These are phyloP conservation scores for Blastobasis adustella DNA, from an alignment of 2,888 invertebrate species.

Conservation along the genomic window DNA sequence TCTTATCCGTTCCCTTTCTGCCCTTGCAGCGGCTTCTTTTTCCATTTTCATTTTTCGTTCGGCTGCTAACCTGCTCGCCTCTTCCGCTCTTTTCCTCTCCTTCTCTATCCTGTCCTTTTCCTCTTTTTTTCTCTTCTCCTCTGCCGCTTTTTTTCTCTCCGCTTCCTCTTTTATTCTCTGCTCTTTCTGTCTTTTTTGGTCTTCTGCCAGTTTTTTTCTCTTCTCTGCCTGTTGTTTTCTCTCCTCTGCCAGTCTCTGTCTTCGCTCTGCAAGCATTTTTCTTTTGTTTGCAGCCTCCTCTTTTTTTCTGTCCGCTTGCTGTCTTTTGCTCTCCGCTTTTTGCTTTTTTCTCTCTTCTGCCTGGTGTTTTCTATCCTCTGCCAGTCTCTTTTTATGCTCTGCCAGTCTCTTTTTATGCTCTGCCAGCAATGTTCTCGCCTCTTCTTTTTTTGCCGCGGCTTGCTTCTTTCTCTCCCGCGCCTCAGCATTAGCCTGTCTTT, in stretches of 20 bases:
- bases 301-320: too few relatives aligned
- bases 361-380: background rate
- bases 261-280: background rate
- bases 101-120: background rate
- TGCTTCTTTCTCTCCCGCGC: background rate
- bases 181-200: too few relatives aligned
- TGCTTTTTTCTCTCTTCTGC: too few relatives aligned
- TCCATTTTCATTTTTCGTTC: background rate
- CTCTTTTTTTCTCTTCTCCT: background rate
- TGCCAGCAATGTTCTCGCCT: background rate
- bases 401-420: background rate
- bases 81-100: background rate
- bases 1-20: too few relatives aligned
- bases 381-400: background rate
- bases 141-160: too few relatives aligned
- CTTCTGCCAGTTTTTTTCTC: too few relatives aligned
- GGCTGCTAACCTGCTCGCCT: background rate
- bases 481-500: background rate
- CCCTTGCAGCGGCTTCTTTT: background rate
- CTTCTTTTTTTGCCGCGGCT: background rate
- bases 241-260: too few relatives aligned
- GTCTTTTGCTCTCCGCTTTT: too few relatives aligned
- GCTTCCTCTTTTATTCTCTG: too few relatives aligned
- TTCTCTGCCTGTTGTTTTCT: too few relatives aligned
- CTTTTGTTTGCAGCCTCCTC: too few relatives aligned